phyloP scores from a whole-genome alignment of 2,888 invertebrate species.

The Oligia strigilis region DNA sequence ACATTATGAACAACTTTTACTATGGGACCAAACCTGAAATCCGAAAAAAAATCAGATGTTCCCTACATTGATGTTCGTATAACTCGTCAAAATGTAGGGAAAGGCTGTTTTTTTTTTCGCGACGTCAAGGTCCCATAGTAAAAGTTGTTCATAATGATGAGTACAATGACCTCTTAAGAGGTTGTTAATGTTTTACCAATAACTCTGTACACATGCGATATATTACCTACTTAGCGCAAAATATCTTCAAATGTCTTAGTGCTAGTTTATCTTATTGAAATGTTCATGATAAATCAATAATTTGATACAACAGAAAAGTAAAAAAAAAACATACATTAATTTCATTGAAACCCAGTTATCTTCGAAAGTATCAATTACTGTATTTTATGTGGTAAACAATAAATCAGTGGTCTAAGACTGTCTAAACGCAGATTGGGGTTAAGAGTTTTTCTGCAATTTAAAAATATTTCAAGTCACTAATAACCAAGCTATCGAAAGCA shows the following conservation, averaged over 20 bases:
- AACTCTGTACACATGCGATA: neutral
- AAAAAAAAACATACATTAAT: constrained; percentile 33
- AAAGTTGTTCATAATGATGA: too few species aligned
- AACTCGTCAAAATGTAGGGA: too few species aligned
- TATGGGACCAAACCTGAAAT: too few species aligned
- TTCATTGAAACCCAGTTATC: constrained; percentile 35
- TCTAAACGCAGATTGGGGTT: constrained; percentile 43
- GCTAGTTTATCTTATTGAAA: constrained; percentile 26
- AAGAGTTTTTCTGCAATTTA: constrained; percentile 46
- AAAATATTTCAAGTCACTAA: constrained; percentile 46
- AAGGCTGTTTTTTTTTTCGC: too few species aligned
- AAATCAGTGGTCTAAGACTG: constrained; percentile 60
- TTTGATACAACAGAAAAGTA: constrained; percentile 19
- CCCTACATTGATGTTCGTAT: too few species aligned
- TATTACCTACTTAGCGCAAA: constrained; percentile 4
- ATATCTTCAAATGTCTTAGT: neutral
- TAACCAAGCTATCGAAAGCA: constrained; percentile 54
- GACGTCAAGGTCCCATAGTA: too few species aligned
- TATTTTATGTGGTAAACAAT: constrained; percentile 51
- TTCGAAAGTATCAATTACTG: constrained; percentile 48
- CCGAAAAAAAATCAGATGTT: too few species aligned
- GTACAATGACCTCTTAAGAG: too few species aligned
- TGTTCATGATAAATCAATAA: constrained; percentile 51
- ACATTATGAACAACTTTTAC: too few species aligned
- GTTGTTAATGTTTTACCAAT: too few species aligned